Base-by-base conservation (phyloP, 2,797 vertebrate genomes). In the Ctenopoma multispine region DNA sequence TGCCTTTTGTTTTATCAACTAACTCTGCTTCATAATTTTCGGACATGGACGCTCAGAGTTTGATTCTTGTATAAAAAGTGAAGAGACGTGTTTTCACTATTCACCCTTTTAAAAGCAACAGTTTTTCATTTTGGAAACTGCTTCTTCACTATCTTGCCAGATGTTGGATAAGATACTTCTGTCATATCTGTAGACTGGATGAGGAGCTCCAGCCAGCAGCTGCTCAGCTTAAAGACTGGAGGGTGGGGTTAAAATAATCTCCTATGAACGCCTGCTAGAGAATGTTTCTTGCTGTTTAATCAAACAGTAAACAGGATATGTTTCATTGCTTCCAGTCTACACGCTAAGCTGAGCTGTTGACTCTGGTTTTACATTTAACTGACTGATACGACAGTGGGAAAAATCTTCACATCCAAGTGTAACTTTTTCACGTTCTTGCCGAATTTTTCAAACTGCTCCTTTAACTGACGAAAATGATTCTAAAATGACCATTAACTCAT, bases 1-100 rank as follows among this genome's bases (percentile, higher is more conserved):
- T 69, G 85, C 79, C 69, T 86, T 84, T 80, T 51, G 44, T 67
- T 14, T 46, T 81, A 72, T 65, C 75, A 13, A 23, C 64, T 34
- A 23, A 48, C 58, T 63, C 29, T 7, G 9, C 18, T 9, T 48
- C 23, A 14, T 53, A 47, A 46, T 18, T 77, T 54, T 73, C 80
- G 48, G 53, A 64, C 15, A 40, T 50, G 12, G 18, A 66, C 21
- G 66, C 36, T 64, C 10, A 14, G 38, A 17, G 57, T 50, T 66
- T 20, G 18, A 60, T 20, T 63, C 13, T 46, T 72, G 43, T 7
- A 31, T 31, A 31, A 31, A 7, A 31, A 31, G 50, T 13, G 0
- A 4, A 17, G 1, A 6, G 41, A 0, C n/a, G n/a, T 5, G 20
- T 49, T 51, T 17, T 38, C 15, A 18, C 15, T 6, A 6, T 6